These are phyloP conservation scores for Turdus rufiventris DNA, from an alignment of 2,113 vertebrate species.

Conservation along the genomic window DNA sequence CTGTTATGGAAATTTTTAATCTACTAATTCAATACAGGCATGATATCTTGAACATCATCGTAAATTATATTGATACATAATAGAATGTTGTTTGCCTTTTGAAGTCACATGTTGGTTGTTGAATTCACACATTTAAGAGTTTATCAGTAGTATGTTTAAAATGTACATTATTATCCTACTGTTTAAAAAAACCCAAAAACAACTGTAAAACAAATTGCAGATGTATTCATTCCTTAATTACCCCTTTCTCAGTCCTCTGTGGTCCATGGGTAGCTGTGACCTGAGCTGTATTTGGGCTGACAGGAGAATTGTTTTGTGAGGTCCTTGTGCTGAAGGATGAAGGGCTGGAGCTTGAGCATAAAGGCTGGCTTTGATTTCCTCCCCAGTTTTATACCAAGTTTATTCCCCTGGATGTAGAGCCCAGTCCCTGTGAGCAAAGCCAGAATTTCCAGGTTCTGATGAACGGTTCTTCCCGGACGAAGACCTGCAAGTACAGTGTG, in stretches of 20 bases:
- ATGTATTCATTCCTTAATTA: not conserved
- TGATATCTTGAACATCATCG: not conserved
- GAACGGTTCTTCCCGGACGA: not conserved
- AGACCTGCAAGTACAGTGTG: not conserved
- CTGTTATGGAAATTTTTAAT: not conserved
- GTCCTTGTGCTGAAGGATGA: not conserved
- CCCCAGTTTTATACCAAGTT: not conserved
- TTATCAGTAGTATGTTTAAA: not conserved
- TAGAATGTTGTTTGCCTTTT: not conserved
- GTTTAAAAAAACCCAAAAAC: not conserved
- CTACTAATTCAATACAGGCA: not conserved
- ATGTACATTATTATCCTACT: not conserved
- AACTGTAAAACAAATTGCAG: not conserved
- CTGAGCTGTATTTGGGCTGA: not conserved
- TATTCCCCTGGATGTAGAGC: not conserved
- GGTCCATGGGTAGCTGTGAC: not conserved
- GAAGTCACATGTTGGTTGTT: not conserved
- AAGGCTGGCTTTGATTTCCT: not conserved
- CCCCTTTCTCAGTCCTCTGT: not conserved
- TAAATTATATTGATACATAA: not conserved
- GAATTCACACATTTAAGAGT: not conserved
- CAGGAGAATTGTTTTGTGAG: not conserved
- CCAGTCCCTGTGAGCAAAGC: not conserved
- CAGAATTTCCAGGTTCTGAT: not conserved
- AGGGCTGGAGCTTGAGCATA: not conserved